Evolutionary conservation across 2,888 invertebrate genomes (phyloP).

Genomic region (Drosophila anceps): DNA sequence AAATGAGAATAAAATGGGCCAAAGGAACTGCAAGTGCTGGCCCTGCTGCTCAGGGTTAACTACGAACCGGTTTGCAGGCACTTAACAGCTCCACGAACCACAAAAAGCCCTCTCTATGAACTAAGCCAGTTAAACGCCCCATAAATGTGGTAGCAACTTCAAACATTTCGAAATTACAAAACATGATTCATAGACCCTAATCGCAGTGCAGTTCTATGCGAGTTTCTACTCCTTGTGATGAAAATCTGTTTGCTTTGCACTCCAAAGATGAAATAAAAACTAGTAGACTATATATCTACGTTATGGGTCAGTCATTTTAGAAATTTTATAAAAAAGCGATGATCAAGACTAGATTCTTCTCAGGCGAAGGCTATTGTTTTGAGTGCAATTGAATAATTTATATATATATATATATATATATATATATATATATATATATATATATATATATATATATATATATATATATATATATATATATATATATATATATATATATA

Average conservation of each 20-base stretch:
- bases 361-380: neutral
- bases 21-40: conserved; percentile 56
- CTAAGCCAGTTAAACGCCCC: conserved; percentile 49
- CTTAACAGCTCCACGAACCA: conserved; percentile 12
- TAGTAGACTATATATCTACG: neutral
- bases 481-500: too few species aligned
- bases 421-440: too few species aligned
- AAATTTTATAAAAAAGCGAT: neutral
- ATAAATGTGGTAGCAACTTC: conserved; percentile 40
- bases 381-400: neutral
- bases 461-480: too few species aligned
- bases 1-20: conserved; percentile 68
- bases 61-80: conserved; percentile 51
- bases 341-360: neutral
- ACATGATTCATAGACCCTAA: conserved; percentile 43
- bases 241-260: neutral
- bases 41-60: conserved; percentile 49
- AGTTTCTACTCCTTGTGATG: neutral
- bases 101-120: conserved; percentile 35
- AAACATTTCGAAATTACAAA: conserved; percentile 41
- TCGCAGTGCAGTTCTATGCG: neutral
- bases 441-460: too few species aligned
- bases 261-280: neutral
- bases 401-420: neutral
- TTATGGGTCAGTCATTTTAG: neutral